phyloP scores from a whole-genome alignment of 2,113 vertebrate genomes.

The Brachyhypopomus occidentalis region DNA sequence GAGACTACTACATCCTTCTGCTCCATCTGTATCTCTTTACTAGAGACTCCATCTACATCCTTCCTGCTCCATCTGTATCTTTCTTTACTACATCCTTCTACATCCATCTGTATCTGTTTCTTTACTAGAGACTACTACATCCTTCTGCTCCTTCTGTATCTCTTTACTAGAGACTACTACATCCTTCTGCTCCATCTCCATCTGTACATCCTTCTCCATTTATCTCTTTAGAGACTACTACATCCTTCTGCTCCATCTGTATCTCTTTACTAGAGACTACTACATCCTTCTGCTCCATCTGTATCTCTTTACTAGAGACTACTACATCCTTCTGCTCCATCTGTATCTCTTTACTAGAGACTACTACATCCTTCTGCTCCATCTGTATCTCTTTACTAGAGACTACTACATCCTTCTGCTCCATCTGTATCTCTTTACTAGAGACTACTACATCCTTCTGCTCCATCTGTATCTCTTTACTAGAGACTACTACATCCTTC shows the following conservation, averaged over 20 bases:
- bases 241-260: not conserved
- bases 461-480: not conserved
- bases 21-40: not conserved
- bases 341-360: not conserved
- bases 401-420: not conserved
- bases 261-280: not conserved
- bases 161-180: not conserved
- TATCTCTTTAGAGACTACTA: not conserved
- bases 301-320: not conserved
- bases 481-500: not conserved
- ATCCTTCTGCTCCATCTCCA: too few species aligned
- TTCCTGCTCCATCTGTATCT: too few species aligned
- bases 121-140: not conserved
- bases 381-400: not conserved
- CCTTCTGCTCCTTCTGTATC: not conserved
- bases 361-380: not conserved
- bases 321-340: not conserved
- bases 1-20: not conserved
- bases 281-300: not conserved
- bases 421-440: not conserved
- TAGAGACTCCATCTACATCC: not conserved
- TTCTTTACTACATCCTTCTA: not conserved
- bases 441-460: not conserved
- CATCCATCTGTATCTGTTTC: not conserved
- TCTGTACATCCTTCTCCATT: too few species aligned